Base-by-base conservation (phyloP, 2,797 vertebrate species). In the Melanogrammus aeglefinus region DNA sequence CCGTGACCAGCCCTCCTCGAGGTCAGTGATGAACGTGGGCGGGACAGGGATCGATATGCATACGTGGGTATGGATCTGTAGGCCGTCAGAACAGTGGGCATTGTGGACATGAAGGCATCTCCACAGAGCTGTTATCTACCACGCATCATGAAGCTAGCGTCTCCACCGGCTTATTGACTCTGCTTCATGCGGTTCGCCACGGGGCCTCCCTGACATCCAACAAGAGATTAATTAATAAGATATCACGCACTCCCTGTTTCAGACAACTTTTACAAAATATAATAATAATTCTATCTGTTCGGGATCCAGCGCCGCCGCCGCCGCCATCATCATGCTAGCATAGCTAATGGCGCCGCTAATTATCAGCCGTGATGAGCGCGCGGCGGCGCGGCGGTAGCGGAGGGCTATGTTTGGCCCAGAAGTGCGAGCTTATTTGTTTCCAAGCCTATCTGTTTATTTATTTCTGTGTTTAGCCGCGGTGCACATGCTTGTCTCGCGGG, bases 161-260 rank as follows among this genome's bases (percentile, higher is more conserved):
- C 47, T 51, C 47, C 41, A 44, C 41, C 0, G 13, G 10, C 41
- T 1, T 5, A 51, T 18, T 51, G 14, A 16, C 47, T 51, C 16
- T 18, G 14, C 18, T 51, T 51, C 47, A 51, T 57, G 86, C 86
- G 86, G 73, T 78, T 86, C 88, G 78, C 86, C 91, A 87, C 71
- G 91, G 85, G 41, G 10, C 86, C 91, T 91, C 88, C 79, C 86
- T 90, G 84, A 90, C 83, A 85, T 82, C 82, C 77, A 90, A 85
- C 85, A 83, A 76, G 44, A 90, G 88, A 94, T 94, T 90, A 92
- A 94, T 94, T 90, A 90, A 92, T 90, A 88, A 88, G 90, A 94
- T 93, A 91, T 85, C 81, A 86, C 88, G 90, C 88, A 38, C 88
- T 87, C 87, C 85, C 84, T 85, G 92, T 90, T 92, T 91, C 82